phyloP scores from a whole-genome alignment of 2,888 invertebrate species.

The Branchipolynoe longqiensis region DNA sequence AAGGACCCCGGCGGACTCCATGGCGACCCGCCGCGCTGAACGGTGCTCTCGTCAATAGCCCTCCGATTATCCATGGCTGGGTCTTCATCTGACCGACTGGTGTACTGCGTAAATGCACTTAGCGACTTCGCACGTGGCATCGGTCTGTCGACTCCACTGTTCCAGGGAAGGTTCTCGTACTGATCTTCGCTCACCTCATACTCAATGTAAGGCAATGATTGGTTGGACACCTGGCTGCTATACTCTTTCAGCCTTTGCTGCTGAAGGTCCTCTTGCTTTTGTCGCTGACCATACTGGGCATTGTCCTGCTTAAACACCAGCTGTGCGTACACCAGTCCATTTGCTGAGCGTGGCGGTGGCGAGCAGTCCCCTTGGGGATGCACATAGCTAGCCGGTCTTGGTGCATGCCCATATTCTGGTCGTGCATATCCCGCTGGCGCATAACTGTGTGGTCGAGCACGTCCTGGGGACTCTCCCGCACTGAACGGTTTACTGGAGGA shows the following conservation, averaged over 20 bases:
- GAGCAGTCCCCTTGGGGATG: neutral
- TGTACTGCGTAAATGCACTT: constrained; percentile 34
- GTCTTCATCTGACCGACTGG: neutral
- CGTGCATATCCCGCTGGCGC: constrained; percentile 4
- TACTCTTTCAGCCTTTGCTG: neutral
- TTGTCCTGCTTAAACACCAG: constrained; percentile 8
- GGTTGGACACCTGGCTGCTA: neutral
- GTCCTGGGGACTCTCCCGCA: neutral
- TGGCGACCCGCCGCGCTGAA: neutral
- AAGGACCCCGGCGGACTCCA: neutral
- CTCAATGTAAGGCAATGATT: too few species aligned
- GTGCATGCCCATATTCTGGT: neutral
- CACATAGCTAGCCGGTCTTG: constrained; percentile 29
- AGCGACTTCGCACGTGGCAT: constrained; percentile 35
- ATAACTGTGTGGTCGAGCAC: constrained; percentile 17
- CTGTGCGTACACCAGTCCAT: constrained; percentile 15
- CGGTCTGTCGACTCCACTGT: constrained; percentile 4
- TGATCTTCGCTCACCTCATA: constrained; percentile 6
- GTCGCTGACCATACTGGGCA: neutral
- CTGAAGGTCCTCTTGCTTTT: neutral
- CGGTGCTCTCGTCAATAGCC: constrained; percentile 8
- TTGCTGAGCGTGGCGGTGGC: neutral
- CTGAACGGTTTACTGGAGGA: neutral
- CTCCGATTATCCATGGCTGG: neutral
- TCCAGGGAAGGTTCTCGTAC: constrained; percentile 51